phyloP scores from a whole-genome alignment of 2,797 vertebrate genomes.

The Eidolon dupreanum region DNA sequence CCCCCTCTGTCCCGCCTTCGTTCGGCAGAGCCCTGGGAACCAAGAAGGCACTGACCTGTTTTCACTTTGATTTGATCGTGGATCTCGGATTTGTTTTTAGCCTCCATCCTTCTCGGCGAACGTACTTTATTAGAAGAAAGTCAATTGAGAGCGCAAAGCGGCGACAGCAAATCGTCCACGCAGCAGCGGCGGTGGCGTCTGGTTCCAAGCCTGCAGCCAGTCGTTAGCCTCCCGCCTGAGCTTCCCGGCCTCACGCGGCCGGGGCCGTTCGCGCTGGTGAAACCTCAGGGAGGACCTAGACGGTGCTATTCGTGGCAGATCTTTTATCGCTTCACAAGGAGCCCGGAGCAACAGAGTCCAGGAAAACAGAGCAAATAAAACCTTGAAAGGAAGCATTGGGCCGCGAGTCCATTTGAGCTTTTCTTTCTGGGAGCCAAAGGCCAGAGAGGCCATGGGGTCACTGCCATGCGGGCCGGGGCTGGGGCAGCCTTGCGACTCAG shows the following conservation, averaged over 20 bases:
- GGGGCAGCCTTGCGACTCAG: not conserved
- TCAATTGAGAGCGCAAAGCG: not conserved
- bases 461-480: not conserved
- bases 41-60: not conserved
- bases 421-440: no score
- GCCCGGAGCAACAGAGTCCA: not conserved
- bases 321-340: not conserved
- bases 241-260: not conserved
- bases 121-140: not conserved
- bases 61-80: not conserved
- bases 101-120: not conserved
- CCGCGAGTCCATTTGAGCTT: no score
- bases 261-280: no score
- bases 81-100: not conserved
- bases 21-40: not conserved
- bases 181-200: not conserved
- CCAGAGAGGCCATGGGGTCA: not conserved
- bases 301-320: fast-evolving
- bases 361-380: not conserved
- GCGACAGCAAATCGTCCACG: not conserved
- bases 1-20: not conserved
- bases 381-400: no score
- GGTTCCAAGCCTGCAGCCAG: not conserved
- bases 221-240: not conserved
- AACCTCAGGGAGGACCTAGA: fast-evolving